A percentile compares a stretch with the other conserved stretches of the same genome.
Evolutionary conservation across 1,140 invertebrate genomes (phyloP).

Genomic region (Phymorhynchus buccinoides): DNA sequence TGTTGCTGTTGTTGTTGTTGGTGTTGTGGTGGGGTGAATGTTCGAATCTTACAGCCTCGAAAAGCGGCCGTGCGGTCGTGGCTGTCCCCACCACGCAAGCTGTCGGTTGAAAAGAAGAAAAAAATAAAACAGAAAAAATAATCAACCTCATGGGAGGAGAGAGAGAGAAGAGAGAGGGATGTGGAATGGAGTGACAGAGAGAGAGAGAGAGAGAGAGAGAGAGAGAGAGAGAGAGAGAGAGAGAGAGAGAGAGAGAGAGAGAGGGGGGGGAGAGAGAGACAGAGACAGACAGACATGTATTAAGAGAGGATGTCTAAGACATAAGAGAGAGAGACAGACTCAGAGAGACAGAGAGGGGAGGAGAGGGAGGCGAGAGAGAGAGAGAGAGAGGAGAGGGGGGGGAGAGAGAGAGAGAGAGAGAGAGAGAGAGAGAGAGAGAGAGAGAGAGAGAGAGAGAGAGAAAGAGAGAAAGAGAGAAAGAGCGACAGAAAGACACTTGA

Average conservation of each 20-base stretch:
- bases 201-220: not conserved
- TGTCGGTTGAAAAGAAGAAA: conserved; percentile 25
- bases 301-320: no score
- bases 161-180: no score
- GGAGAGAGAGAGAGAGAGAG: no score
- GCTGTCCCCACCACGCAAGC: conserved; percentile 61
- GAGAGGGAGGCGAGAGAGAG: no score
- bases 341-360: not conserved
- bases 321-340: not conserved
- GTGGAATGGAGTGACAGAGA: no score
- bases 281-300: no score
- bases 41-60: conserved; percentile 52
- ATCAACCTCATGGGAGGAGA: not conserved
- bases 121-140: not conserved
- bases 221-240: not conserved
- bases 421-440: no score
- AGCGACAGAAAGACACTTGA: not conserved
- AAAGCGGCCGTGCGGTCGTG: conserved; percentile 56
- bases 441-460: no score
- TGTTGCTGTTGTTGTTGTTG: no score
- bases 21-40: conserved; percentile 40
- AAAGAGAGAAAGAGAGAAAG: no score
- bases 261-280: no score
- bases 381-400: no score
- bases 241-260: not conserved